Base-by-base conservation (phyloP, 2,888 invertebrate species). In the Agrotis segetum region DNA sequence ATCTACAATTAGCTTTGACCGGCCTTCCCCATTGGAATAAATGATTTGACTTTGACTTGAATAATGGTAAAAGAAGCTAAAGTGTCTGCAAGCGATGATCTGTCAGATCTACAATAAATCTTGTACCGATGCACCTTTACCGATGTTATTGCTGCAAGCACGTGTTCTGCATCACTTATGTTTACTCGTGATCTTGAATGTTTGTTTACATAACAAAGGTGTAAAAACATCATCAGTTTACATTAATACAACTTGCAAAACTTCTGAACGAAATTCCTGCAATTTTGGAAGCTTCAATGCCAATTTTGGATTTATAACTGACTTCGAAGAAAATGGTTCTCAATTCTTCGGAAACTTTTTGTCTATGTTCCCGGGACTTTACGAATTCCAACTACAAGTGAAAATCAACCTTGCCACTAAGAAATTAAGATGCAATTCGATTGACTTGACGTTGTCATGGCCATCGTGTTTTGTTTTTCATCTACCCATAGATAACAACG, bases 141-240 rank as follows among this genome's bases (percentile, higher is more conserved):
- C 13, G 47, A 16, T 59, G 49, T 72, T 72, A 19, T 50, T 60
- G 29, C 46, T 59, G 52, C 44, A 40, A 14, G 17, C 59, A 77
- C 79, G 68, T 77, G 79, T 52, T 52, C 53, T 56, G 63, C 55
- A 77, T 77, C 63, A 67, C 24, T 56, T 13, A n/a, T 68, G 74
- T 79, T 74, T 68, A 77, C 49, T 49, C 60, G 68, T 53, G 61
- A 64, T 74, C 63, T 79, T 74, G 60, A 64, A 64, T n/a, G 44
- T 64, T 67, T 77, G 67, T 77, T 73, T 72, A 77, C 76, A 67
- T 50, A 73, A 64, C 63, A 73, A 61, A 73, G 44, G 60, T 49
- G 55, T 77, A 78, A 73, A 77, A 78, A 67, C 67, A 63, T 52
- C 50, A 64, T 64, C 24, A 29, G 40, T 21, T n/a, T 29, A 44